Conservation (phyloP, 2,113 vertebrate genomes). For the Serinus canaria region DNA sequence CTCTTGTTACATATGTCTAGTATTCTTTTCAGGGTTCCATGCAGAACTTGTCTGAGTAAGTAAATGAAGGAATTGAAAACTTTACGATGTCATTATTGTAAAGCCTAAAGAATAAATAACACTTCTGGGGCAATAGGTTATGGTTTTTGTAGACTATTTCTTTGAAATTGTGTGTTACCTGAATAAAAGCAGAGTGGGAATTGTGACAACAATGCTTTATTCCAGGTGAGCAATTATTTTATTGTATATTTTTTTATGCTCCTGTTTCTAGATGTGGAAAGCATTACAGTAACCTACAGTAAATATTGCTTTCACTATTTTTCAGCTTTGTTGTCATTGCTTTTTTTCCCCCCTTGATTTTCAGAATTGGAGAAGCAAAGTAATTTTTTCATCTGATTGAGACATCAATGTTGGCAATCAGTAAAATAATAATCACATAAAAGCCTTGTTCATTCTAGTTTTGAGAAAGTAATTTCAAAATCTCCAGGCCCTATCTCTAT, state of each 20-base stretch:
- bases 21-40: background rate
- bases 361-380: constrained; percentile 14
- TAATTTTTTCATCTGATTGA: background rate
- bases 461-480: background rate
- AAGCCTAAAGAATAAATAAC: background rate
- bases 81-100: background rate
- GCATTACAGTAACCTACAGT: background rate
- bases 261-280: background rate
- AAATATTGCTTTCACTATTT: background rate
- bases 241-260: background rate
- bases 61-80: background rate
- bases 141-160: background rate
- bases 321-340: background rate
- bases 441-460: background rate
- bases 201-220: background rate
- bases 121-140: background rate
- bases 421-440: background rate
- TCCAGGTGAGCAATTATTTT: background rate
- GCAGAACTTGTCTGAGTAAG: background rate
- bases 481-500: background rate
- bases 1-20: background rate
- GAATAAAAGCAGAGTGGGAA: background rate
- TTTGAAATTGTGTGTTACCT: background rate
- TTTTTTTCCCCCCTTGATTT: background rate
- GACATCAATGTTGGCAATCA: background rate